Evolutionary conservation across 2,797 vertebrate genomes (phyloP), one percentile per base, ranked within the genome.

Genomic region (Peromyscus attwateri): DNA sequence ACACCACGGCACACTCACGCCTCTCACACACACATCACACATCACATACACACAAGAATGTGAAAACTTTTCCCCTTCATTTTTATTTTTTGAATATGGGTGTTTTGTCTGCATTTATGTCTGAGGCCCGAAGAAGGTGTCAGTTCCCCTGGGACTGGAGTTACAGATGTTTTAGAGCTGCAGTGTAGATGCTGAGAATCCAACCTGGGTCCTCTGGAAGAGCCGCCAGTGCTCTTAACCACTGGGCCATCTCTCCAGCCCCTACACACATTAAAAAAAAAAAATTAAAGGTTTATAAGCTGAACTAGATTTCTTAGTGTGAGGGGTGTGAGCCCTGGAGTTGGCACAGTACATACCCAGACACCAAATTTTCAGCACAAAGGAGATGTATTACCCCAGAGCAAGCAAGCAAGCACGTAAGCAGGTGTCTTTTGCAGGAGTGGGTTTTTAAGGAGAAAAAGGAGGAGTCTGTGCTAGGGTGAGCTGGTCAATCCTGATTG

Each of bases 251-350:
- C 25, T n/a, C 43, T 25, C 31, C 6, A 85, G 46, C 7, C 64
- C 3, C 66, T 70, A 87, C 66, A 70, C 46, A 87, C 83, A 85
- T 70, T 49, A 49, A 49, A 12, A 7, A 66, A 7, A 66, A 57
- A 73, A 70, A 52, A 10, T 46, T 34, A 6, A 19, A 68, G 34
- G 31, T 60, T 52, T 66, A 52, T 21, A 80, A 68, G 31, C 70
- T 70, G n/a, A 76, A 71, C n/a, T 55, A 91, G 29, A 29, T 71
- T 76, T 90, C 55, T 95, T 80, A 43, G 37, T 75, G 11, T 43
- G 40, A 75, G 71, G 71, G 14, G 37, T 13, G 71, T 25, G 1
- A 75, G 37, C 37, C 5, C 40, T 73, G 11, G 71, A 43, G 37
- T 27, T 40, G 37, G 34, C 23, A 25, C 71, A 75, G 37, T 25